A percentile compares a stretch with the other conserved stretches of the same genome.
Conservation (phyloP, 2,797 vertebrate genomes). For the Crypturellus tataupa region DNA sequence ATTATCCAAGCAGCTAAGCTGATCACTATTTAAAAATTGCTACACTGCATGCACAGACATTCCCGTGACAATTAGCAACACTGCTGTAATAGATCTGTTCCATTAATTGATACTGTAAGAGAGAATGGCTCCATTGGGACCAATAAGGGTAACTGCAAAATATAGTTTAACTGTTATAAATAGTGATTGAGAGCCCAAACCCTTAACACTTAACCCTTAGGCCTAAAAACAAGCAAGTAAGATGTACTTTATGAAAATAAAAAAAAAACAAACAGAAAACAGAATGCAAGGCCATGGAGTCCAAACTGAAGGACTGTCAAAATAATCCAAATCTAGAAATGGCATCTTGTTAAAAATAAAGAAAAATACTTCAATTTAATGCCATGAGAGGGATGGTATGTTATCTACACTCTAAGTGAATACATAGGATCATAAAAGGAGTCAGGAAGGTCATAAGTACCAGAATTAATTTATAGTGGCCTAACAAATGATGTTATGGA, state of each 20-base stretch:
- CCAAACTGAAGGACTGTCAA: neutral
- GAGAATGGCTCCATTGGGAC: neutral
- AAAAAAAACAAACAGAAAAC: neutral
- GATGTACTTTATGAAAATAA: neutral
- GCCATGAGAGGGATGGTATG: neutral
- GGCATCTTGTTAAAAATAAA: neutral
- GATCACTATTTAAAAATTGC: neutral
- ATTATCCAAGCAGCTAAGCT: neutral
- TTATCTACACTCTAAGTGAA: neutral
- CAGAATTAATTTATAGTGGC: neutral
- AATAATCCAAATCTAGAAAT: neutral
- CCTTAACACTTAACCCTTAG: neutral
- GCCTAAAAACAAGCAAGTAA: neutral
- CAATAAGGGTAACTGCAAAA: neutral
- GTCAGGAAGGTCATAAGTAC: neutral
- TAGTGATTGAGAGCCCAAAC: neutral
- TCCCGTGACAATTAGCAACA: neutral
- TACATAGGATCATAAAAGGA: neutral
- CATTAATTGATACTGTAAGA: neutral
- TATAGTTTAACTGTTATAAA: neutral
- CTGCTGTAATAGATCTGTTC: neutral
- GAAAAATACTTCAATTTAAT: neutral
- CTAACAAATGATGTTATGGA: neutral
- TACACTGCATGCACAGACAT: rapidly evolving
- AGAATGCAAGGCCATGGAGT: neutral